These are phyloP conservation scores for Ceyx margarethae DNA, from an alignment of 2,113 vertebrate species.

Conservation along the genomic window DNA sequence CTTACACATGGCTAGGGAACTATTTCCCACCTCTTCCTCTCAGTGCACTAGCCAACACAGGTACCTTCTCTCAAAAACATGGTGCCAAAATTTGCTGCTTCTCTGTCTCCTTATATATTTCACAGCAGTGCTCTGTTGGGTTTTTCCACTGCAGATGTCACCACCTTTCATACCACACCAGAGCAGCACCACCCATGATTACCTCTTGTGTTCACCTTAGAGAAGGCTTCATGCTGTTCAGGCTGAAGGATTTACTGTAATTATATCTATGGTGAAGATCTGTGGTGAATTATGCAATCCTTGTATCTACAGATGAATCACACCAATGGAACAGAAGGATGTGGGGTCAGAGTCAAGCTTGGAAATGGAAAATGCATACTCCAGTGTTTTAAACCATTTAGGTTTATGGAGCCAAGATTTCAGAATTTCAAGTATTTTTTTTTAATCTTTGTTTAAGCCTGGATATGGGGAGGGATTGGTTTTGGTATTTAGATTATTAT, in stretches of 20 bases:
- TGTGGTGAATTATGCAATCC: background rate
- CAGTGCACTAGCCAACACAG: background rate
- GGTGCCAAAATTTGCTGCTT: background rate
- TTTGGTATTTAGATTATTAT: constrained; percentile 51
- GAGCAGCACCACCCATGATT: background rate
- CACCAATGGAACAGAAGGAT: background rate
- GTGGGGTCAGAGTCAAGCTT: background rate
- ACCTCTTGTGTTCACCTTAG: background rate
- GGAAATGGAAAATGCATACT: constrained; percentile 28
- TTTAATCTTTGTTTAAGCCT: background rate
- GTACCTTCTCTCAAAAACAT: background rate
- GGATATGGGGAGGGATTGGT: constrained; percentile 4
- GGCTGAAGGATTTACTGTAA: background rate
- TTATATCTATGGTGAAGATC: background rate
- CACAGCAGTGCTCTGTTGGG: background rate
- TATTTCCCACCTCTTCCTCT: background rate
- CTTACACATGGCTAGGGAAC: background rate
- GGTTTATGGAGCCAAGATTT: constrained; percentile 13
- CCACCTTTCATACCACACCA: background rate
- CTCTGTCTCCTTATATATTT: background rate
- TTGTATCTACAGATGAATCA: constrained; percentile 16
- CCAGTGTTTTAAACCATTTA: background rate
- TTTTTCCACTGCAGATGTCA: background rate
- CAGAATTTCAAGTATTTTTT: constrained; percentile 33
- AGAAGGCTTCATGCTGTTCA: background rate